Evolutionary conservation across 2,888 invertebrate genomes (phyloP).

Genomic region (Stegana nigrithorax): DNA sequence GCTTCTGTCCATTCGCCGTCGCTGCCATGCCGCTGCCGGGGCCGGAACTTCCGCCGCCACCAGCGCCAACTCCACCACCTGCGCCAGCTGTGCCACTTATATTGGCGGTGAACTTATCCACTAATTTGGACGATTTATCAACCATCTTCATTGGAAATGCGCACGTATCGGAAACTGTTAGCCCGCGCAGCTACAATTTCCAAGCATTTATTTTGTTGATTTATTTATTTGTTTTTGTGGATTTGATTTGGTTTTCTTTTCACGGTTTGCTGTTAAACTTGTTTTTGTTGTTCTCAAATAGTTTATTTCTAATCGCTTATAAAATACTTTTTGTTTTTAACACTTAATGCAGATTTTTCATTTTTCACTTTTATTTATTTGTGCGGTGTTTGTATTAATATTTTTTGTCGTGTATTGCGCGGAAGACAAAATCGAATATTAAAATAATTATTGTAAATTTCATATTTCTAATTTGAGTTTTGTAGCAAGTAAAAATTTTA

Average conservation of each 20-base stretch:
- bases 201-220: too few species aligned
- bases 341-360: slow-evolving; percentile 22
- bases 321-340: slow-evolving; percentile 22
- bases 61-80: slow-evolving; percentile 42
- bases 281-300: slow-evolving; percentile 28
- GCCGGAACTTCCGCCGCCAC: slow-evolving; percentile 28
- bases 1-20: slow-evolving; percentile 71
- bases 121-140: slow-evolving; percentile 68
- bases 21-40: slow-evolving; percentile 26
- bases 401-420: background rate
- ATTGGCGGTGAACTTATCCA: slow-evolving; percentile 66
- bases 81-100: slow-evolving; percentile 48
- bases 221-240: too few species aligned
- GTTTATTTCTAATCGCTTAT: slow-evolving; percentile 14
- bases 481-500: too few species aligned
- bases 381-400: background rate
- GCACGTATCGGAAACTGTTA: background rate
- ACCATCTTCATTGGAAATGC: slow-evolving; percentile 64
- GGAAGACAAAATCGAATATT: slow-evolving; percentile 13
- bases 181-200: background rate
- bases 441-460: slow-evolving; percentile 3
- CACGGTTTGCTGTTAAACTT: slow-evolving; percentile 30
- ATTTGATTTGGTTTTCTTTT: slow-evolving; percentile 17
- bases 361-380: slow-evolving; percentile 18
- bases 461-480: background rate